Evolutionary conservation across 2,113 vertebrate genomes (phyloP), one percentile per base, ranked within the genome.

Genomic region (Rhinichthys klamathensis): DNA sequence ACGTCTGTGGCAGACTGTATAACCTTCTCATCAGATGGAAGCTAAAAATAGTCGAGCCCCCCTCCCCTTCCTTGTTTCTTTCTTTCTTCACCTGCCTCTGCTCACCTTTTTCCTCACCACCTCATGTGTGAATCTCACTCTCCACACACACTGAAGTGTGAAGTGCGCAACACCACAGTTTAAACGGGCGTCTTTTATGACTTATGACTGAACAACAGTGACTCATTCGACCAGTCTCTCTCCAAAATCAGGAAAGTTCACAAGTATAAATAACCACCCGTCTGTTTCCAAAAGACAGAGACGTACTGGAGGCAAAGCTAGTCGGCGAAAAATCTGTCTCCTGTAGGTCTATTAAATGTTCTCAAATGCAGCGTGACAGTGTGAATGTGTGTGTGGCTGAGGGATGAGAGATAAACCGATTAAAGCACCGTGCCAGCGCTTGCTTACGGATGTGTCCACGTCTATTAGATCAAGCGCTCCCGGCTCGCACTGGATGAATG

Each of bases 51-150:
- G 80, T n/a, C 56, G 1, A 21, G 41, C 27, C 76, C 83, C 70
- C 78, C 49, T 35, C 35, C 61, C 38, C 49, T 25, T 84, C 23
- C 30, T 69, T 83, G 85, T 23, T 51, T 70, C 60, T 67, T 27
- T 80, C 61, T 27, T 80, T 84, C 65, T 49, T 88, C 85, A 85
- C 80, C 89, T 87, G 84, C 83, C 82, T 83, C 77, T 27, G 72
- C 87, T 91, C 90, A 80, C 85, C 89, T 90, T 77, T 81, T 79
- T 27, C 77, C 38, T 46, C 63, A 49, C 69, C 32, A 32, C 38
- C 82, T 76, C 35, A 38, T 49, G 23, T 54, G 81, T 70, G 61
- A 63, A 77, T 77, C 78, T 44, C 25, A 38, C 77, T 25, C 60
- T 30, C 78, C 38, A 32, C 32, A 56, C 18, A n/a, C 60, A 46